Percentiles rank a stretch among this genome's conserved stretches.
phyloP scores from a whole-genome alignment of 2,113 vertebrate genomes.

The Ifrita kowaldi region DNA sequence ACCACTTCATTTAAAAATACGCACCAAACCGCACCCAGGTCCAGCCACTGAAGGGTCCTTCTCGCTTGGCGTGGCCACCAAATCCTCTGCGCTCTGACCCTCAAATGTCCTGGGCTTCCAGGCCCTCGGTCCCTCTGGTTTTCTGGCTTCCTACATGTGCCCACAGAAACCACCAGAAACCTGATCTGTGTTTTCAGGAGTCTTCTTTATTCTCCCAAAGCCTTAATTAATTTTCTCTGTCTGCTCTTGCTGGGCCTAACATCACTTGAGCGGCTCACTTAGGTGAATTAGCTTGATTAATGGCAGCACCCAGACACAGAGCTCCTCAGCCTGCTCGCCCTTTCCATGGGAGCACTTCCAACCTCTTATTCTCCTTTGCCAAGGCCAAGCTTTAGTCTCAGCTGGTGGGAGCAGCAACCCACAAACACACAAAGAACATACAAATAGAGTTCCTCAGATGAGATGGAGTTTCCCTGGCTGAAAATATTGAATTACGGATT shows the following conservation, averaged over 20 bases:
- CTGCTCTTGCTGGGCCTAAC: neutral
- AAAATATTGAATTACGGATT: neutral
- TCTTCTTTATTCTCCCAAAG: neutral
- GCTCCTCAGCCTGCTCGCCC: neutral
- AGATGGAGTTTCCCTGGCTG: neutral
- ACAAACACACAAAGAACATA: neutral
- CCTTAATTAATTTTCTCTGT: neutral
- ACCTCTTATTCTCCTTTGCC: neutral
- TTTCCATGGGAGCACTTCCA: neutral
- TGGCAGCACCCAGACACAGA: neutral
- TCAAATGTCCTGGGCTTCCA: neutral
- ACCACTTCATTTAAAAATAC: neutral
- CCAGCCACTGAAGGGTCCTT: neutral
- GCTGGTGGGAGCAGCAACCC: neutral
- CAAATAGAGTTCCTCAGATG: neutral
- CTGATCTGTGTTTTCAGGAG: neutral
- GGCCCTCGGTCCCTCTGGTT: rapidly evolving
- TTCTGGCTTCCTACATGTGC: rapidly evolving
- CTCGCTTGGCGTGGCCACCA: neutral
- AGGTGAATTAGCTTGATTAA: neutral
- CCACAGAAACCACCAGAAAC: neutral
- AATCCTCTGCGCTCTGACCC: neutral
- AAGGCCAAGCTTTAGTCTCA: neutral
- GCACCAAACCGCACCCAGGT: neutral
- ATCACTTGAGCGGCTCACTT: neutral